Conservation (phyloP, 2,888 invertebrate species). For the Camptogramma bilineatum region DNA sequence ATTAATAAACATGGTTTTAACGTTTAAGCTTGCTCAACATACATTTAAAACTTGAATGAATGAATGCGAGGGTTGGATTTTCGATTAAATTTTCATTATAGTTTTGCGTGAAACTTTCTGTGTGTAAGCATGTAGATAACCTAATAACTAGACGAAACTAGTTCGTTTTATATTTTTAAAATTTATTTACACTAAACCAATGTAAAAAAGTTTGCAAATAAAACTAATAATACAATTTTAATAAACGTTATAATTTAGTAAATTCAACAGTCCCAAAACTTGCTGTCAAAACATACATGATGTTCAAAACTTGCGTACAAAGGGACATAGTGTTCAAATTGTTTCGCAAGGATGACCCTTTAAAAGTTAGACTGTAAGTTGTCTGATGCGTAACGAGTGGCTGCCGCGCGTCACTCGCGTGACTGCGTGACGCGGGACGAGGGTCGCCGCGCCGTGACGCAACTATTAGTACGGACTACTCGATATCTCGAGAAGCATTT, state of each 20-base stretch:
- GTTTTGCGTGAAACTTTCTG: background rate
- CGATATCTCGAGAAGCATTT: background rate
- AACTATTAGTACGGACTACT: constrained; percentile 11
- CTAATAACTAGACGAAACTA: background rate
- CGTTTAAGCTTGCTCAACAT: background rate
- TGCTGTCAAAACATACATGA: constrained; percentile 8
- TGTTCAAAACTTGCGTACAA: constrained; percentile 14
- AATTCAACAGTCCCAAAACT: constrained; percentile 3
- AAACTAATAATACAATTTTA: background rate
- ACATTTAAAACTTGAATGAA: background rate
- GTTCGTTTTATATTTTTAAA: background rate
- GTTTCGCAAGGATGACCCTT: constrained; percentile 15
- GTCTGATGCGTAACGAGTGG: constrained; percentile 11
- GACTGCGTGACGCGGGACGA: constrained; percentile 15
- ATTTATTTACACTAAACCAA: background rate
- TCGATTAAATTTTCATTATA: background rate
- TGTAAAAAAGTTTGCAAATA: background rate
- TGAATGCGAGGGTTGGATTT: background rate
- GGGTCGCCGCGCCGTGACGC: constrained; percentile 11
- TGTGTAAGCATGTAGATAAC: too few species aligned
- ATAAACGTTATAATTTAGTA: background rate
- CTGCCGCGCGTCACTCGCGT: constrained; percentile 1
- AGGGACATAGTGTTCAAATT: constrained; percentile 17
- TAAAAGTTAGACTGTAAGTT: constrained; percentile 16
- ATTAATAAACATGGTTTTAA: constrained; percentile 1